These are phyloP conservation scores for Atherinomorus stipes DNA, from an alignment of 2,113 vertebrate genomes.

Conservation along the genomic window DNA sequence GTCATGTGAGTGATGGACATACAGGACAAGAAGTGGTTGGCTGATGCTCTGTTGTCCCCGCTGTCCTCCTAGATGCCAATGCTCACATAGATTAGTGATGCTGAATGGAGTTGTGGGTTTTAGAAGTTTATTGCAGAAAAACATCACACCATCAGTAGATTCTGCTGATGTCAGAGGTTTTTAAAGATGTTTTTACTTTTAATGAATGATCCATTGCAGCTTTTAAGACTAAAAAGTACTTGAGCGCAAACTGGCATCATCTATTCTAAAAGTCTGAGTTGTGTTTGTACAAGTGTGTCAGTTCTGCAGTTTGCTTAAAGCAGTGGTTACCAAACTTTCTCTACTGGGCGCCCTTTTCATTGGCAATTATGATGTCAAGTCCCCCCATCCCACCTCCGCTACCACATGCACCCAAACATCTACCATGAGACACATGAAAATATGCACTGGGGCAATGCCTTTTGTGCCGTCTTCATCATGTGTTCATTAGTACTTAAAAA, in stretches of 20 bases:
- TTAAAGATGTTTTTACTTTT: slow-evolving; percentile 45
- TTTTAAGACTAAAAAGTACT: slow-evolving; percentile 20
- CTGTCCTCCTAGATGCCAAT: slow-evolving; percentile 82
- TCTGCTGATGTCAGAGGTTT: slow-evolving; percentile 80
- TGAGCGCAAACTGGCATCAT: slow-evolving; percentile 5
- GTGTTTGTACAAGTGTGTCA: neutral
- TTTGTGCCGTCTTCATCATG: too few species aligned
- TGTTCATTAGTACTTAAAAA: too few species aligned
- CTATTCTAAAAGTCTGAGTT: slow-evolving; percentile 23
- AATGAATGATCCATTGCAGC: slow-evolving; percentile 30
- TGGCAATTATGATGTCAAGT: too few species aligned
- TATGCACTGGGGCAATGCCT: too few species aligned
- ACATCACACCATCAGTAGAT: slow-evolving; percentile 72
- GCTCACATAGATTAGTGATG: slow-evolving; percentile 90
- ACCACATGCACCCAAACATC: too few species aligned
- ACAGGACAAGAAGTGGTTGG: slow-evolving; percentile 50
- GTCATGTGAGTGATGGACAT: slow-evolving; percentile 80
- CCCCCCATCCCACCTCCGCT: too few species aligned
- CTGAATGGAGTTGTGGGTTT: slow-evolving; percentile 75
- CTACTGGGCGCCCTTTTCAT: too few species aligned
- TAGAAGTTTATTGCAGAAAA: slow-evolving; percentile 86
- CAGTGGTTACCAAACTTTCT: too few species aligned
- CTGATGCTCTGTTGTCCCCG: slow-evolving; percentile 67
- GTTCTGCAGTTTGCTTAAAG: neutral
- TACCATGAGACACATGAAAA: too few species aligned